Evolutionary conservation across 2,888 invertebrate genomes (phyloP).

Genomic region (Microctonus aethiopoides): DNA sequence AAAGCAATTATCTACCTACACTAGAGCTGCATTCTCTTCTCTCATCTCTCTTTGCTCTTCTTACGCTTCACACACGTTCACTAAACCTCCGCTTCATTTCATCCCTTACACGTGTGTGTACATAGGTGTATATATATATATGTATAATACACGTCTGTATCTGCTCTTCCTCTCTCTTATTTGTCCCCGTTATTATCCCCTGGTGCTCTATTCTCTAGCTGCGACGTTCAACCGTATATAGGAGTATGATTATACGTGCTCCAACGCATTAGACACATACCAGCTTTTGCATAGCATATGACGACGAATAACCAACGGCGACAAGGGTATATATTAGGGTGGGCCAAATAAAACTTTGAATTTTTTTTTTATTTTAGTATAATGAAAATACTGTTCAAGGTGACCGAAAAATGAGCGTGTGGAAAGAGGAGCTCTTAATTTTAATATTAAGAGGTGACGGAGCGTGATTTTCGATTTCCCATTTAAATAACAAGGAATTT

Average conservation of each 20-base stretch:
- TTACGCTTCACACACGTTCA: not conserved
- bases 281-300: not conserved
- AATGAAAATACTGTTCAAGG: too few species aligned
- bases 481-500: too few species aligned
- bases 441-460: too few species aligned
- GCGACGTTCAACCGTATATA: not conserved
- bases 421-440: too few species aligned
- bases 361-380: too few species aligned
- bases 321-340: not conserved
- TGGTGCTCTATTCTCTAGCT: not conserved
- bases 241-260: not conserved
- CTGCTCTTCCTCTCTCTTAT: not conserved
- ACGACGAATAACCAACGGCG: not conserved
- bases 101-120: not conserved
- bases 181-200: not conserved
- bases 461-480: too few species aligned
- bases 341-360: too few species aligned
- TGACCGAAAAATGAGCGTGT: too few species aligned
- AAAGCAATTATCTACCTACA: conserved; percentile 30
- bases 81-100: not conserved
- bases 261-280: not conserved
- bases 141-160: too few species aligned
- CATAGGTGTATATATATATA: too few species aligned
- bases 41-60: not conserved
- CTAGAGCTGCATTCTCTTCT: not conserved